Evolutionary conservation across 2,113 vertebrate genomes (phyloP).

Genomic region (Anser cygnoides): DNA sequence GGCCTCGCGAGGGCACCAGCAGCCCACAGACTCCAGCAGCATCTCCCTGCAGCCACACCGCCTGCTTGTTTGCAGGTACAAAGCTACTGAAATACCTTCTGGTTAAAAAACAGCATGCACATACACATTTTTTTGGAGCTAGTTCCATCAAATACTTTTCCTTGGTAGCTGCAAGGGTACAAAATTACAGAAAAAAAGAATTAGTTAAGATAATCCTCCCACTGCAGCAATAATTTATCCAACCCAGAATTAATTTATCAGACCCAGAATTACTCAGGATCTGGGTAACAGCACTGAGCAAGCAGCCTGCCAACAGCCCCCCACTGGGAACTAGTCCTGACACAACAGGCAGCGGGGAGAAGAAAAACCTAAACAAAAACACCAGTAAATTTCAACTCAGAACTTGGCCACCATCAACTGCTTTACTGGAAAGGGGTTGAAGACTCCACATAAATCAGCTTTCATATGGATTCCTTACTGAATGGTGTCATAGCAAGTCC

Average conservation of each 20-base stretch:
- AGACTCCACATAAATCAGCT: background rate
- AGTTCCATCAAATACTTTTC: background rate
- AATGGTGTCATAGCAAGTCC: background rate
- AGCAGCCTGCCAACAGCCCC: background rate
- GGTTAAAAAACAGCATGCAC: background rate
- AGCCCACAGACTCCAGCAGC: background rate
- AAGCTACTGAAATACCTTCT: background rate
- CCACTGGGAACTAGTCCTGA: background rate
- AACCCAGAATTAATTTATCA: background rate
- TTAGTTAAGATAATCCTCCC: background rate
- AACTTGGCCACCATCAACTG: background rate
- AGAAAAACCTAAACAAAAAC: background rate
- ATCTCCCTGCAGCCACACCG: background rate
- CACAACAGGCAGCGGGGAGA: background rate
- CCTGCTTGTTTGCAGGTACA: background rate
- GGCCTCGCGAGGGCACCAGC: slow-evolving; percentile 24
- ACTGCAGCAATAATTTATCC: background rate
- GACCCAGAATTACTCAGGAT: background rate
- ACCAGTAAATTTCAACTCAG: background rate
- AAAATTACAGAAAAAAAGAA: background rate
- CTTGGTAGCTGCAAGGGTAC: background rate
- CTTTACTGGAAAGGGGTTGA: background rate
- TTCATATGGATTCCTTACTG: background rate
- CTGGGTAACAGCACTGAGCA: rapidly evolving
- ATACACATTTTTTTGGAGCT: background rate